Evolutionary conservation across 2,888 invertebrate species (phyloP).

Genomic region (Agriopis marginaria): DNA sequence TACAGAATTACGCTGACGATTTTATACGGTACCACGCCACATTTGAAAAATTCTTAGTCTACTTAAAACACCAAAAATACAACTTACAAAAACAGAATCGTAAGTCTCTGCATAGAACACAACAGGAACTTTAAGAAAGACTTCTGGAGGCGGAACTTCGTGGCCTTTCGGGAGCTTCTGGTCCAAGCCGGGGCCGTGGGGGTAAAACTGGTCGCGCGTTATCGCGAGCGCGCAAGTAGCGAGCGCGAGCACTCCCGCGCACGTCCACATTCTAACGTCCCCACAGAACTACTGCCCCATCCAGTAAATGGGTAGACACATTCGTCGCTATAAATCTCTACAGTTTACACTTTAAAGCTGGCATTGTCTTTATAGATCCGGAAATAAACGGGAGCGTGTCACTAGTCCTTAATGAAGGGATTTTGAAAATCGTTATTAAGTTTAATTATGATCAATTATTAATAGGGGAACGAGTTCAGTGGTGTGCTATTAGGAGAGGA

Average conservation of each 20-base stretch:
- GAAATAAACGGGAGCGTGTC: constrained; percentile 36
- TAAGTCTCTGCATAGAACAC: constrained; percentile 92
- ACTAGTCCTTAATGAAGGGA: constrained; percentile 23
- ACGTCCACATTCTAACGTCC: constrained; percentile 76
- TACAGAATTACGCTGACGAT: too few species aligned
- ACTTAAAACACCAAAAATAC: not conserved
- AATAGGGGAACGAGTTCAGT: too few species aligned
- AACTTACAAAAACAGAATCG: constrained; percentile 93
- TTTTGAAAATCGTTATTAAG: constrained; percentile 8
- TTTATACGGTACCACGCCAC: too few species aligned
- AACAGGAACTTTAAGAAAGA: constrained; percentile 90
- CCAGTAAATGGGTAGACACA: not conserved
- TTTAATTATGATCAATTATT: not conserved
- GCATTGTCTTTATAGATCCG: constrained; percentile 33
- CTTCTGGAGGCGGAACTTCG: constrained; percentile 89
- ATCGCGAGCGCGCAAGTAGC: constrained; percentile 72
- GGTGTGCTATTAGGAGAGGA: too few species aligned
- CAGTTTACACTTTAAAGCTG: constrained; percentile 23
- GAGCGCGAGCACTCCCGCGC: constrained; percentile 66
- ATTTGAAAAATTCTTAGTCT: too few species aligned
- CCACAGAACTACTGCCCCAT: constrained; percentile 60
- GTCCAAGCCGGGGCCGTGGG: constrained; percentile 86
- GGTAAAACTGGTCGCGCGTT: constrained; percentile 86
- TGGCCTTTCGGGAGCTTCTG: constrained; percentile 82
- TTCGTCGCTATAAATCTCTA: constrained; percentile 17